Conservation (phyloP, 2,113 vertebrate genomes). For the Mionectes macconnelli region DNA sequence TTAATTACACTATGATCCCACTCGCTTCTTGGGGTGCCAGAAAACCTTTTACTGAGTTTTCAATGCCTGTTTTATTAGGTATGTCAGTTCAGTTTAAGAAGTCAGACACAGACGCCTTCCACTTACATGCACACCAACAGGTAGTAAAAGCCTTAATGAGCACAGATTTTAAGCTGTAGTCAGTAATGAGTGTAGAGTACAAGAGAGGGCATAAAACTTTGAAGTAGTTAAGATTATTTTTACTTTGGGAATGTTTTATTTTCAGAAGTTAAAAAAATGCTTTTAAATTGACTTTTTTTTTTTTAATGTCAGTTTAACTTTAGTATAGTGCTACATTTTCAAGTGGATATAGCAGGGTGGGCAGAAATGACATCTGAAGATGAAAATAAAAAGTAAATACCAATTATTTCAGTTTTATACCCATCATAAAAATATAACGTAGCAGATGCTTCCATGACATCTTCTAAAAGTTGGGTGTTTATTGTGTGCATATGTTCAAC, state of each 20-base stretch:
- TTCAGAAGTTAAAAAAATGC: constrained; percentile 32
- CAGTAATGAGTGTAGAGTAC: constrained; percentile 30
- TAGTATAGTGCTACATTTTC: not conserved
- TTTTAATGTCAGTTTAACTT: constrained; percentile 4
- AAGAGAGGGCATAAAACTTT: constrained; percentile 44
- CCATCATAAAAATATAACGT: constrained; percentile 43
- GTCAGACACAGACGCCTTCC: constrained; percentile 3
- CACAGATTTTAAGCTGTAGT: constrained; percentile 28
- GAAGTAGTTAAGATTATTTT: constrained; percentile 62
- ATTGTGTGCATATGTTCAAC: constrained; percentile 58
- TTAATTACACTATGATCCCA: constrained; percentile 52
- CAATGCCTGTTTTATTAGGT: not conserved
- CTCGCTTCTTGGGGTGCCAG: constrained; percentile 4
- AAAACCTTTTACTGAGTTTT: constrained; percentile 6
- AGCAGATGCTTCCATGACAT: constrained; percentile 35
- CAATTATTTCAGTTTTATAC: constrained; percentile 53
- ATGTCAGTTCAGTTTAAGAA: constrained; percentile 30
- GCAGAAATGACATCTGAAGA: constrained; percentile 41
- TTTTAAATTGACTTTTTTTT: not conserved
- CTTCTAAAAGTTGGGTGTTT: constrained; percentile 52
- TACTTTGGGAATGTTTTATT: constrained; percentile 33
- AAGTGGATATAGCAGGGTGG: not conserved
- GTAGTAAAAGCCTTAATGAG: constrained; percentile 61
- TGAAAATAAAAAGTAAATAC: constrained; percentile 52
- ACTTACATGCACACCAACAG: not conserved